These are phyloP conservation scores for Bettongia penicillata DNA, from an alignment of 2,113 vertebrate genomes.

Conservation along the genomic window DNA sequence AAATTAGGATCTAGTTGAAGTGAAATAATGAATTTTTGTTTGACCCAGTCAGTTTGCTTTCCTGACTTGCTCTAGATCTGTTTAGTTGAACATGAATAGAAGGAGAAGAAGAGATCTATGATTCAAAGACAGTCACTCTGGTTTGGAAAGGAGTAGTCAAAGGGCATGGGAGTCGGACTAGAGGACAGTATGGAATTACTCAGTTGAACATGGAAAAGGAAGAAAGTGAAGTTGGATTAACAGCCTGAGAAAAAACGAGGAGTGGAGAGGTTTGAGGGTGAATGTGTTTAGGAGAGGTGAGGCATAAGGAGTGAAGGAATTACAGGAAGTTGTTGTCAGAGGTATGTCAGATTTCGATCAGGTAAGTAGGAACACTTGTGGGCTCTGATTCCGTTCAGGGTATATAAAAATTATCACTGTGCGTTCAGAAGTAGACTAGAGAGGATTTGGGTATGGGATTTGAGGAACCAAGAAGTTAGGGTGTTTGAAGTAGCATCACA, in stretches of 20 bases:
- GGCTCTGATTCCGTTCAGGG: background rate
- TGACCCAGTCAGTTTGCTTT: background rate
- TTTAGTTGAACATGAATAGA: background rate
- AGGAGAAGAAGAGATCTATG: background rate
- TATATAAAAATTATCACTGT: background rate
- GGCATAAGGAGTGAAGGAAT: background rate
- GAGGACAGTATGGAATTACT: background rate
- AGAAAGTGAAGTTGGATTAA: background rate
- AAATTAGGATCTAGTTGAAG: background rate
- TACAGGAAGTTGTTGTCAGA: background rate
- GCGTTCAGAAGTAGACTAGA: no score
- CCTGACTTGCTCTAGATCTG: background rate
- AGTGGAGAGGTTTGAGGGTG: background rate
- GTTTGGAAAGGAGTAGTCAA: background rate
- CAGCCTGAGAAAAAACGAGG: background rate
- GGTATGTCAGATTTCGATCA: background rate
- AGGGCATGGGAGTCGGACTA: background rate
- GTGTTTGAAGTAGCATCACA: background rate
- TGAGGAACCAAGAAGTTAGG: background rate
- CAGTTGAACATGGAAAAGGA: background rate
- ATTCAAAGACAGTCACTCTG: background rate
- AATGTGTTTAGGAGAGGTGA: background rate
- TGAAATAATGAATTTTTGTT: no score
- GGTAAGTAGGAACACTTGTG: background rate
- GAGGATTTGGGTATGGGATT: background rate